Base-by-base conservation (phyloP, 53 echinoderm and acorn worm genomes). In the Holothuria scabra region DNA sequence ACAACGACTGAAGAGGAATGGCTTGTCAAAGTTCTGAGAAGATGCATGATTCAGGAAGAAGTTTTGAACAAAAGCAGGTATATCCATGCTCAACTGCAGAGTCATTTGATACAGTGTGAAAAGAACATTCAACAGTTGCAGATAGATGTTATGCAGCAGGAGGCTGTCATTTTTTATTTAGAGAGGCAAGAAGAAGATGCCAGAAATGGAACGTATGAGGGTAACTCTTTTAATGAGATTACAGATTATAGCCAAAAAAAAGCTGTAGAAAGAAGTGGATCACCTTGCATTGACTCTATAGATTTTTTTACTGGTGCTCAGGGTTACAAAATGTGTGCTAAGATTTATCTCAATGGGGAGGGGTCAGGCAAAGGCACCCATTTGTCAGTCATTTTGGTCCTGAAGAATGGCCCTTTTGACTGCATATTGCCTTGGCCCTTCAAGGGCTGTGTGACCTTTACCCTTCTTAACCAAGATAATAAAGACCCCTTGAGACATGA, bases 401-500 rank as follows among this genome's bases (percentile, higher is more conserved):
- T 85, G 16, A 60, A 72, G 71, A 71, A 74, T 1, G 75, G 85
- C 21, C 32, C 29, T 1, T 58, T 49, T 60, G 85, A 85, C 38
- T 35, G 19, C 22, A 60, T 33, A 21, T 34, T 74, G 71, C 31
- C 32, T 9, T 85, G 75, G 75, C 85, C 85, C 1, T 59, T 85
- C 23, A 25, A 59, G 49, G 74, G 41, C 0, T 1, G 44, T 13
- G 85, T 85, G 28, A 85, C 57, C 11, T 85, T 85, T 18, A 75
- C 44, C 23, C 75, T 85, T 9, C 22, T 85, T 57, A 74, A 85
- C 28, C 85, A 85, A n/a, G 74, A 71, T 28, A 60, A 44, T 4
- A 81, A 81, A 85, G 93, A 52, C 2, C 65, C 26, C 85, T 80
- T 65, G 84, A 90, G 52, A 31, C 86, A 92, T 14, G 91, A 93